Evolutionary conservation across 1,140 invertebrate genomes (phyloP).

Genomic region (Octopus bimaculoides): DNA sequence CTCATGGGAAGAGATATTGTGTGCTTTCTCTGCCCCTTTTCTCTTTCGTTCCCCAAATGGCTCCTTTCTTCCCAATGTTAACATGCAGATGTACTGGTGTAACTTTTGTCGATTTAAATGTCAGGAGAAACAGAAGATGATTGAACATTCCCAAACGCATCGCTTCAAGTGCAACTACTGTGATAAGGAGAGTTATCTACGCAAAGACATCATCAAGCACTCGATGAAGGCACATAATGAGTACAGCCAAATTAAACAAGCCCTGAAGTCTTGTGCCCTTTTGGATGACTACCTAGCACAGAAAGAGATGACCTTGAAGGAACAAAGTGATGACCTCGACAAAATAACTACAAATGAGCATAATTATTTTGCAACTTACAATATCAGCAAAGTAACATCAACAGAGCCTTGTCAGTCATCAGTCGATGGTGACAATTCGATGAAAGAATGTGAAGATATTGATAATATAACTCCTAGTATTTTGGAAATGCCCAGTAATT

Average conservation of each 20-base stretch:
- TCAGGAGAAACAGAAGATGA: not conserved
- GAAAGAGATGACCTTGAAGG: not conserved
- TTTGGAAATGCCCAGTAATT: no score
- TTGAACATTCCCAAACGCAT: not conserved
- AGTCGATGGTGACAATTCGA: no score
- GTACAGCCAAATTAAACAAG: not conserved
- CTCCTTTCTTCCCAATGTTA: not conserved
- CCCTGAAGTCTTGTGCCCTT: not conserved
- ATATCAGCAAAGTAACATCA: no score
- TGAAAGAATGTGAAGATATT: no score
- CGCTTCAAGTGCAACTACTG: slow-evolving; percentile 6
- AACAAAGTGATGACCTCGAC: no score
- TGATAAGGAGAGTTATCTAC: not conserved
- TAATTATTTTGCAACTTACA: no score
- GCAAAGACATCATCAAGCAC: not conserved
- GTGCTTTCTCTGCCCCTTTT: not conserved
- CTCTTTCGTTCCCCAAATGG: not conserved
- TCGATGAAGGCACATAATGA: not conserved
- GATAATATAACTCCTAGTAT: no score
- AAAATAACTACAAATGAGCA: no score
- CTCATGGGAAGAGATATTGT: not conserved
- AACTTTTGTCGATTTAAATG: not conserved
- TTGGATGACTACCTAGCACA: not conserved
- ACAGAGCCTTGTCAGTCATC: no score
- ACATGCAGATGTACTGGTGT: slow-evolving; percentile 6